Evolutionary conservation across 2,888 invertebrate genomes (phyloP).

Genomic region (Pharmacophagus antenor): DNA sequence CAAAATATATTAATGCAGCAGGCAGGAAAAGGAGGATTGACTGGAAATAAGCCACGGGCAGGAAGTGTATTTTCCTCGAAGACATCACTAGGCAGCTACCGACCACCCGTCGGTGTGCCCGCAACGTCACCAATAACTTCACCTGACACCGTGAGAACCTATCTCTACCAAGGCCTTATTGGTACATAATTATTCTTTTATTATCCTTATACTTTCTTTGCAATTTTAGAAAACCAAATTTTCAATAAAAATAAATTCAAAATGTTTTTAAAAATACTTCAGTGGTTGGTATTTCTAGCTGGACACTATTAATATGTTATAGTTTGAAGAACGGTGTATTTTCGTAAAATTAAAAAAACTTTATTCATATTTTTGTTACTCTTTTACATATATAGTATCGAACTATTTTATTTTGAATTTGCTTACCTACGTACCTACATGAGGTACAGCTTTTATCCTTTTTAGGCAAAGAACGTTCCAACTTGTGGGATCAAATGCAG

Average conservation of each 20-base stretch:
- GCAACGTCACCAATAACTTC: conserved; percentile 93
- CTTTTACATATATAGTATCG: no score
- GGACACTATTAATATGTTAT: no score
- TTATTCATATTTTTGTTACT: no score
- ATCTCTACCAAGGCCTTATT: conserved; percentile 93
- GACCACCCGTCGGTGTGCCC: conserved; percentile 92
- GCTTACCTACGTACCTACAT: no score
- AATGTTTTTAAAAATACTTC: no score
- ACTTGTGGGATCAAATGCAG: conserved; percentile 99
- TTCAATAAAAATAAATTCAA: no score
- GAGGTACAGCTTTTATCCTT: conserved; percentile 10
- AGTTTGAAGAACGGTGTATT: no score
- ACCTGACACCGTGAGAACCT: conserved; percentile 93
- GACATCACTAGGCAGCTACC: conserved; percentile 90
- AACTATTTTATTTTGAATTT: no score
- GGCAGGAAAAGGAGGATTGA: conserved; percentile 61
- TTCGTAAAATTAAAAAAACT: no score
- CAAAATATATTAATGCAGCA: conserved; percentile 60
- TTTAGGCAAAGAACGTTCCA: conserved; percentile 88
- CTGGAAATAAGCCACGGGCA: conserved; percentile 85
- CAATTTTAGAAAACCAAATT: no score
- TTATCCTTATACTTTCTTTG: neutral
- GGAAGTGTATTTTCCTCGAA: conserved; percentile 96
- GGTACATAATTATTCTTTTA: conserved; percentile 62
- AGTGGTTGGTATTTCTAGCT: no score